phyloP scores from a whole-genome alignment of 2,113 vertebrate genomes.

The Ascaphus truei region DNA sequence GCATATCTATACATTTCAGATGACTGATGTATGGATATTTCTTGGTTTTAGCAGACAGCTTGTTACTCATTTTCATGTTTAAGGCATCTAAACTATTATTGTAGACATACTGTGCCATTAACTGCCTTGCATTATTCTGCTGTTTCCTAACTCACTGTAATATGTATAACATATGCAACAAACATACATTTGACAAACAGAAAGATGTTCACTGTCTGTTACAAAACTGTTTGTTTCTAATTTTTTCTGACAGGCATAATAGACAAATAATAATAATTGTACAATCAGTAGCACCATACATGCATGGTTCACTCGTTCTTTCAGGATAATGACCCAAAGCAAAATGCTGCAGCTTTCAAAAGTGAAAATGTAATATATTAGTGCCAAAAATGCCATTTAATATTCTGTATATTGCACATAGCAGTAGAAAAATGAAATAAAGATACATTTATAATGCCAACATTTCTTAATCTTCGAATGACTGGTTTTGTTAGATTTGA shows the following conservation, averaged over 20 bases:
- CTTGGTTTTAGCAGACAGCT: no score
- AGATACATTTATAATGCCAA: no score
- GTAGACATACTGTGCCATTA: no score
- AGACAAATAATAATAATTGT: conserved; percentile 10
- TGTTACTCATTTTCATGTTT: no score
- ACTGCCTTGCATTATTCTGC: no score
- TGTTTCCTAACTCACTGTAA: neutral
- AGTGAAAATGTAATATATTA: conserved; percentile 11
- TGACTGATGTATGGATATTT: no score
- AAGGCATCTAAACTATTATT: no score
- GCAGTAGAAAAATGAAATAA: no score
- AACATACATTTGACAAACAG: neutral
- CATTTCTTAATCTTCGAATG: no score
- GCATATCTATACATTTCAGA: no score
- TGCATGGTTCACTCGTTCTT: neutral
- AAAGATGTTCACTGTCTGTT: neutral
- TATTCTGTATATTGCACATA: neutral
- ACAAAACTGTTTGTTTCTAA: neutral
- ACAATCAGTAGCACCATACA: conserved; percentile 11
- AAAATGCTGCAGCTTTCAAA: conserved; percentile 4
- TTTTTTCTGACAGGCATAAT: conserved; percentile 30
- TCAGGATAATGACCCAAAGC: neutral
- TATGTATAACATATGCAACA: neutral
- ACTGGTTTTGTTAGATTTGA: no score
- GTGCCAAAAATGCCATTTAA: neutral